These are phyloP conservation scores for Lochmaea crataegi DNA, from an alignment of 2,888 invertebrate genomes.

Conservation along the genomic window DNA sequence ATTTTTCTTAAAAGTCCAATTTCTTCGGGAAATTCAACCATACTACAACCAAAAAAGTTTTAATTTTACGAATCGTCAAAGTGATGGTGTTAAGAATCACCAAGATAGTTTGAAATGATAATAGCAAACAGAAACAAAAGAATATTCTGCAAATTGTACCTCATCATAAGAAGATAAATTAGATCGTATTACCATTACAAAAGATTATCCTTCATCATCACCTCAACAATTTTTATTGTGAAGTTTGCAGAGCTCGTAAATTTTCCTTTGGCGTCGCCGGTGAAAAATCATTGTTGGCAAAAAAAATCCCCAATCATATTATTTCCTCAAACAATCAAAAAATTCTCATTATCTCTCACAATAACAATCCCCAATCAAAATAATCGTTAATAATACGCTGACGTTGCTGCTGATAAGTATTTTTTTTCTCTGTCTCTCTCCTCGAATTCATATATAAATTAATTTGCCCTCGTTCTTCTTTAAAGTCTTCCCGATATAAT, in stretches of 20 bases:
- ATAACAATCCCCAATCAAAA: conserved; percentile 51
- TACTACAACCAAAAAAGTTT: no score
- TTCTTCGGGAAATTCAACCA: no score
- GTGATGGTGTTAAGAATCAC: neutral
- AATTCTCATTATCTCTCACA: conserved; percentile 48
- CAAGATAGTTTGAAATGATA: neutral
- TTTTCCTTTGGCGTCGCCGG: conserved; percentile 33
- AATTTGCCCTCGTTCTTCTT: conserved; percentile 56
- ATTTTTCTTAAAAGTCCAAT: no score
- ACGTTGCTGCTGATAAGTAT: conserved; percentile 48
- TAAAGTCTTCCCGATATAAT: conserved; percentile 55
- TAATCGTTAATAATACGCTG: conserved; percentile 50
- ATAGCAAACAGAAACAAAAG: conserved; percentile 13
- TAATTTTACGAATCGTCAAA: no score
- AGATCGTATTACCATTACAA: conserved; percentile 40
- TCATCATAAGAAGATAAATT: conserved; percentile 29
- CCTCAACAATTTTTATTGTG: conserved; percentile 32
- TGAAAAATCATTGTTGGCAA: conserved; percentile 43
- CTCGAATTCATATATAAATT: conserved; percentile 51
- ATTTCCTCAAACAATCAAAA: conserved; percentile 46
- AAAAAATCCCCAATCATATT: conserved; percentile 45
- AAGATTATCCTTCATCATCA: conserved; percentile 29
- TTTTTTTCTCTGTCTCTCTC: conserved; percentile 34
- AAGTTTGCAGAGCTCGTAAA: conserved; percentile 38
- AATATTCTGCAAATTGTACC: conserved; percentile 5